These are phyloP conservation scores for Empidonax traillii DNA, from an alignment of 2,113 vertebrate species.

Conservation along the genomic window DNA sequence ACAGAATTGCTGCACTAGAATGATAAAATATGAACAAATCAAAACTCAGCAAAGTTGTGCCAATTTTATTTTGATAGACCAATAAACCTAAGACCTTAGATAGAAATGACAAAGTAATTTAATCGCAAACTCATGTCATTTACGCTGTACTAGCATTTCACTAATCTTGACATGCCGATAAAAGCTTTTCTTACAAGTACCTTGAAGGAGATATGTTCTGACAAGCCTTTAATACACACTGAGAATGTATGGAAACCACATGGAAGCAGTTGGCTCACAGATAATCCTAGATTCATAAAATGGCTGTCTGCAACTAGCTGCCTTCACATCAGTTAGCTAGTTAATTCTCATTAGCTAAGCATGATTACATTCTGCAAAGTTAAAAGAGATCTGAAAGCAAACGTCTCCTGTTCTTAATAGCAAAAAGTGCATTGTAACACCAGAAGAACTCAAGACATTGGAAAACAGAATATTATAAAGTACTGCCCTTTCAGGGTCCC, in stretches of 20 bases:
- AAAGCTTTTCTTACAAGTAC: neutral
- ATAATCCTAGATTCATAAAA: neutral
- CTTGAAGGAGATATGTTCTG: neutral
- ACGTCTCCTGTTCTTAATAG: neutral
- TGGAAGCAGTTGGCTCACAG: neutral
- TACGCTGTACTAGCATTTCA: neutral
- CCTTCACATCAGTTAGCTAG: neutral
- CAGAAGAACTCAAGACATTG: neutral
- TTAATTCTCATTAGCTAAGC: neutral
- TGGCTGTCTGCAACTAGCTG: neutral
- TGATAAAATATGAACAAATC: neutral
- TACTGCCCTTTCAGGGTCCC: neutral
- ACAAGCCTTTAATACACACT: neutral
- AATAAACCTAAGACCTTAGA: neutral
- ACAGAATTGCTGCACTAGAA: neutral
- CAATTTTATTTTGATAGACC: neutral
- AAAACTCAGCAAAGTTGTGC: neutral
- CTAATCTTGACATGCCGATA: neutral
- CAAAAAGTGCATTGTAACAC: neutral
- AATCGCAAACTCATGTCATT: neutral
- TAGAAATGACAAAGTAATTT: neutral
- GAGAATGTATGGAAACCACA: neutral
- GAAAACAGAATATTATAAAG: neutral
- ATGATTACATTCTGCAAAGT: neutral
- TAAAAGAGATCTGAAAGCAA: neutral